Base-by-base conservation (phyloP, 2,113 vertebrate genomes). In the Mustela nigripes region DNA sequence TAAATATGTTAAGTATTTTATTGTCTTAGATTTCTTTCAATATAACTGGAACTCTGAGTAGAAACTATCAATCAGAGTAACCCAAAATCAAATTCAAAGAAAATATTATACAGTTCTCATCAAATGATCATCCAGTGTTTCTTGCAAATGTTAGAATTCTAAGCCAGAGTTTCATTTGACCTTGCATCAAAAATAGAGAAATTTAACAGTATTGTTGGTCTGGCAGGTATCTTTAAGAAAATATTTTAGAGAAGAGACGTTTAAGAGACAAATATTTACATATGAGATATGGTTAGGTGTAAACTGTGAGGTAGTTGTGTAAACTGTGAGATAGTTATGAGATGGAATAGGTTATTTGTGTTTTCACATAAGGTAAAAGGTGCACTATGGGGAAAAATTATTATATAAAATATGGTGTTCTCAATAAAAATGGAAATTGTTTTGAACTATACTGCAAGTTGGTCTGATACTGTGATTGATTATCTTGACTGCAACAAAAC, bases 401-500 rank as follows among this genome's bases (percentile, higher is more conserved):
- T 91, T 93, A 71, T 74, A 93, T 45, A 80, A 80, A 92, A 60
- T 87, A 91, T 93, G 33, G 97, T 78, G n/a, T 74, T 89, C 56
- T 91, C 85, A 95, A 90, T 89, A 95, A 96, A 97, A 97, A 96
- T 95, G 89, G 85, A 98, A 96, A 88, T 96, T 50, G 33, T 31
- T 62, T 96, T 91, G 78, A 93, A 93, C 96, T 97, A 83, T 63
- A 93, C 39, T 96, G 94, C 62, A 95, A 58, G 24, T 78, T 92
- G 60, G 48, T 83, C 78, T 97, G 83, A 95, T 96, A 96, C 33
- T 89, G 36, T 98, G 91, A 97, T 94, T 95, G 94, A 98, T 97
- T 97, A 98, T 94, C 71, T 93, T 90, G 76, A 96, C 16, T 97
- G 18, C 80, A 95, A 97, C 62, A 91, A 67, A 97, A 94, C 62